Conservation (phyloP, 2,888 invertebrate genomes). For the Laspeyria flexula region DNA sequence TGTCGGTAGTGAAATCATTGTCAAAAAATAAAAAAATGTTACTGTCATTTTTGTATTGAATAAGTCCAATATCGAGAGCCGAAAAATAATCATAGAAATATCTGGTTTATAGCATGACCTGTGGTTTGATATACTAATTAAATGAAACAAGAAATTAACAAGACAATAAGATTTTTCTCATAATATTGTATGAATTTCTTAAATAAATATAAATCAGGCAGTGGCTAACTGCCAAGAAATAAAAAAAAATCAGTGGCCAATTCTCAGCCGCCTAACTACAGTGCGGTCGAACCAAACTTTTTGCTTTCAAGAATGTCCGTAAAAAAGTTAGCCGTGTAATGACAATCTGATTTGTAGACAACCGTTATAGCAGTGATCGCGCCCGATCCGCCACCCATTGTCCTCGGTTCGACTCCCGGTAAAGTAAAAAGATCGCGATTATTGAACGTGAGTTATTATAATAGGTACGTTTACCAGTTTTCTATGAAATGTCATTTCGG, state of each 20-base stretch:
- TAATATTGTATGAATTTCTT: too few species aligned
- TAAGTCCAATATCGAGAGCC: too few species aligned
- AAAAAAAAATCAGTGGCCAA: slow-evolving; percentile 16
- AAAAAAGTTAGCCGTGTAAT: slow-evolving; percentile 69
- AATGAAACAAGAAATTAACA: too few species aligned
- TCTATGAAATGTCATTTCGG: slow-evolving; percentile 35
- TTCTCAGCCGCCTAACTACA: slow-evolving; percentile 34
- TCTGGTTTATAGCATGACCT: too few species aligned
- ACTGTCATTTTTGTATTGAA: too few species aligned
- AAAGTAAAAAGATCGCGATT: slow-evolving; percentile 54
- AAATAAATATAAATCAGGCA: too few species aligned
- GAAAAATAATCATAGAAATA: too few species aligned
- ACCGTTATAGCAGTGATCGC: slow-evolving; percentile 63
- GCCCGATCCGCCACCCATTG: slow-evolving; percentile 57
- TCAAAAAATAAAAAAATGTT: too few species aligned
- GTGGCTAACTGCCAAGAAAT: too few species aligned
- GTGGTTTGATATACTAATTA: too few species aligned
- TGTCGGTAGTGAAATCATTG: too few species aligned
- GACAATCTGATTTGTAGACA: slow-evolving; percentile 62
- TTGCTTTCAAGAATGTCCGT: slow-evolving; percentile 63
- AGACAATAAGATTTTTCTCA: too few species aligned
- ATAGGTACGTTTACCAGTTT: slow-evolving; percentile 34
- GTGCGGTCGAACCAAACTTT: slow-evolving; percentile 61
- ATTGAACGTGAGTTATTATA: slow-evolving; percentile 57
- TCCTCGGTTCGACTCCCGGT: slow-evolving; percentile 59